A percentile compares a stretch with the other conserved stretches of the same genome.
Conservation (phyloP, 2,888 invertebrate species). For the Gnatocerus cornutus region DNA sequence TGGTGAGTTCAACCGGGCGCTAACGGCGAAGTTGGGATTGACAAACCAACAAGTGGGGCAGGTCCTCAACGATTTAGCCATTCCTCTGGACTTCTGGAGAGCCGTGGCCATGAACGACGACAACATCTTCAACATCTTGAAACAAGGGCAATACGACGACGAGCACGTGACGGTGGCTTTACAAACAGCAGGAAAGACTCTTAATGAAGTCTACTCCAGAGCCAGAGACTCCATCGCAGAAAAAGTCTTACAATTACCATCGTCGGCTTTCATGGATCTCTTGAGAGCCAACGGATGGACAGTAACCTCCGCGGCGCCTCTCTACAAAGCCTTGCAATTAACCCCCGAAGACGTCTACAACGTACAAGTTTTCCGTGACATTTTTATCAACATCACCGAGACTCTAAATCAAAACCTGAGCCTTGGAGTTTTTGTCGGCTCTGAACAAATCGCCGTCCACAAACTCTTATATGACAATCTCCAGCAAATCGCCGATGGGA, state of each 20-base stretch:
- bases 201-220: conserved; percentile 14
- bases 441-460: conserved; percentile 16
- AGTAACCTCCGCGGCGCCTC: neutral
- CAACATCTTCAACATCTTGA: conserved; percentile 32
- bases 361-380: conserved; percentile 34
- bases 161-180: conserved; percentile 32
- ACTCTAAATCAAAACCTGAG: conserved; percentile 22
- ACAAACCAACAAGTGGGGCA: neutral
- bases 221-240: neutral
- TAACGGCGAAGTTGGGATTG: neutral
- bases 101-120: neutral
- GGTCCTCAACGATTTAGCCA: conserved; percentile 5
- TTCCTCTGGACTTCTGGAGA: neutral
- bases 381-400: conserved; percentile 12
- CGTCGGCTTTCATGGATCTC: conserved; percentile 21
- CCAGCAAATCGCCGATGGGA: conserved; percentile 3
- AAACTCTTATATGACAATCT: conserved; percentile 10
- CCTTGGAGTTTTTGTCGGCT: conserved; percentile 12
- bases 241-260: neutral
- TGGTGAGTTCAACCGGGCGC: neutral
- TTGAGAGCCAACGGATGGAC: conserved; percentile 34
- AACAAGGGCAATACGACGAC: conserved; percentile 24
- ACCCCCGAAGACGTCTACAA: conserved; percentile 37
- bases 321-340: conserved; percentile 31
- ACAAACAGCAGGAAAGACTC: conserved; percentile 1